phyloP scores from a whole-genome alignment of 1,140 invertebrate genomes.

The Brachionus plicatilis region DNA sequence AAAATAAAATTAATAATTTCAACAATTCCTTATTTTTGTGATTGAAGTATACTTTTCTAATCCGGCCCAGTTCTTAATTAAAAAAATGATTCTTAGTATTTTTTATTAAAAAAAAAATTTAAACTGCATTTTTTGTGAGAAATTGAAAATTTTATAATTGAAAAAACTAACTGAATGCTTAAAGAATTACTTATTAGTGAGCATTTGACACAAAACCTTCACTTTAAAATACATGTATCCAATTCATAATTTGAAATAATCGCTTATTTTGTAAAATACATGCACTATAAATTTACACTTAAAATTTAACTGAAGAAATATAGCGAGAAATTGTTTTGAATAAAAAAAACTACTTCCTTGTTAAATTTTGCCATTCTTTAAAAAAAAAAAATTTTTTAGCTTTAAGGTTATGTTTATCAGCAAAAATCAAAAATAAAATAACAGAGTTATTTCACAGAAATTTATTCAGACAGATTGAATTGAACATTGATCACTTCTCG shows the following conservation, averaged over 20 bases:
- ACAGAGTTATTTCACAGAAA: neutral
- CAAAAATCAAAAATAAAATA: neutral
- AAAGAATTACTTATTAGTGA: neutral
- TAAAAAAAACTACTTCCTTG: neutral
- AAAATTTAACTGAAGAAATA: neutral
- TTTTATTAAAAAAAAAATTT: no score
- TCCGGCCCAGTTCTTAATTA: no score
- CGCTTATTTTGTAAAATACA: neutral
- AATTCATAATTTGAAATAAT: neutral
- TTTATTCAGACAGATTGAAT: neutral
- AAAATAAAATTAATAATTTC: no score
- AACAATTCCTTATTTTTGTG: no score
- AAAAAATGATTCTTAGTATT: no score
- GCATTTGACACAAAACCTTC: neutral
- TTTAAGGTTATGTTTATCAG: neutral
- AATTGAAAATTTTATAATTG: neutral
- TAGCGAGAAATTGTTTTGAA: neutral
- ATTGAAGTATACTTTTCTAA: no score
- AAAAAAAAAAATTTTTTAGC: neutral
- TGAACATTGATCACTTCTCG: neutral
- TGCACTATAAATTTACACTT: neutral
- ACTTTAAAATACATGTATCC: neutral
- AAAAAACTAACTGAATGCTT: neutral
- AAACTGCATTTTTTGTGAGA: no score
- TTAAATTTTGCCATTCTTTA: neutral